Conservation (phyloP, 2,797 vertebrate genomes). For the Pitangus sulphuratus region DNA sequence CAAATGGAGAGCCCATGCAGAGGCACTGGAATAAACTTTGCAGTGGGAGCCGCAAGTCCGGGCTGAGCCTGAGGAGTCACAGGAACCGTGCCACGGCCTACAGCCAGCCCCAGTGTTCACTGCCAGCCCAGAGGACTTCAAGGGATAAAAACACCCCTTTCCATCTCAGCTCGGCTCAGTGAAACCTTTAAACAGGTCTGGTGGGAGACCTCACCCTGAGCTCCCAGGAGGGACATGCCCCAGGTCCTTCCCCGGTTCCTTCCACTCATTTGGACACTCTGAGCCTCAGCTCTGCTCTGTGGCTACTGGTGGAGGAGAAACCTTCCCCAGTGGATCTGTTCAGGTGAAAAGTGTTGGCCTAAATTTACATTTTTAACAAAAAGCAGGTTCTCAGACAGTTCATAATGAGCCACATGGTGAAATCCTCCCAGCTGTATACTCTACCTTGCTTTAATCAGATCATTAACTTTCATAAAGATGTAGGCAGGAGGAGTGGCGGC, state of each 20-base stretch:
- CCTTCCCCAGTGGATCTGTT: neutral
- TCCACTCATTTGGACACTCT: neutral
- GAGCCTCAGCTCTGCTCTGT: neutral
- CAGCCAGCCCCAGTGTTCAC: neutral
- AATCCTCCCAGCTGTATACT: slow-evolving; percentile 31
- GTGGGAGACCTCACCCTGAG: neutral
- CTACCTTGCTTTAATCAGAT: slow-evolving; percentile 47
- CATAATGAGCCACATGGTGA: neutral
- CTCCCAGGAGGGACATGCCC: fast-evolving
- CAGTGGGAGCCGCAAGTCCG: fast-evolving
- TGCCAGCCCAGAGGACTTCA: fast-evolving
- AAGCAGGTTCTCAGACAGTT: neutral
- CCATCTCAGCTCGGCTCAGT: fast-evolving
- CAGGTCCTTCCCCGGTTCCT: neutral
- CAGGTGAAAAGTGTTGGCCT: neutral
- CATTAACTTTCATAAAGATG: slow-evolving; percentile 59
- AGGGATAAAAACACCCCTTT: neutral
- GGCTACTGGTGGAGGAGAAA: neutral
- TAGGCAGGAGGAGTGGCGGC: slow-evolving; percentile 66
- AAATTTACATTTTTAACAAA: neutral
- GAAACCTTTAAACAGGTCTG: neutral
- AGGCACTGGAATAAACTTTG: neutral
- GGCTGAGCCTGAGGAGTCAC: neutral
- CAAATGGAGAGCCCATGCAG: fast-evolving
- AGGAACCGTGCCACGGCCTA: fast-evolving